Conservation (phyloP, 2,113 vertebrate genomes). For the Bos javanicus region DNA sequence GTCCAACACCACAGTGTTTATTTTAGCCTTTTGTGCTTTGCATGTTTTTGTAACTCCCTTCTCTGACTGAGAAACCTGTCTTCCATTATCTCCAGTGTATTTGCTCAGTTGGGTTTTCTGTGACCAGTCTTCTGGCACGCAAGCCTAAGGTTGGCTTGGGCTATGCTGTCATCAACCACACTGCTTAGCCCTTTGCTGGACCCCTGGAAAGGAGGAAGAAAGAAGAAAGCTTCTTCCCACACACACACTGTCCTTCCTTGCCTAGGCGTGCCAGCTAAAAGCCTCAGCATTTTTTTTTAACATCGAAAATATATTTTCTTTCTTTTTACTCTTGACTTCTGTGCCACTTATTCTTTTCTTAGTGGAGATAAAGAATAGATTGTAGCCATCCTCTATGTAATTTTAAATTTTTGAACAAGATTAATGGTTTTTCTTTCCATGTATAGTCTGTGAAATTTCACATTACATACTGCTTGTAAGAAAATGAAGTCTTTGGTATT, state of each 20-base stretch:
- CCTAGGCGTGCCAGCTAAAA: neutral
- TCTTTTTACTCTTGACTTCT: neutral
- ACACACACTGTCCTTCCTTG: neutral
- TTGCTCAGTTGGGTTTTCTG: neutral
- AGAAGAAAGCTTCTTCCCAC: neutral
- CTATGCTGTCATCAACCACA: neutral
- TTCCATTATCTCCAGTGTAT: neutral
- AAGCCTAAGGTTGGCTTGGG: neutral
- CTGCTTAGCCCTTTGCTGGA: neutral
- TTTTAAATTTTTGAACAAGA: neutral
- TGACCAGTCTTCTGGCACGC: neutral
- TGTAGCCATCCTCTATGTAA: neutral
- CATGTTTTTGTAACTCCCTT: neutral
- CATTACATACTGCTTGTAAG: neutral
- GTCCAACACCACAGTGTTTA: neutral
- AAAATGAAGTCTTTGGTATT: neutral
- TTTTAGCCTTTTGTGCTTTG: neutral
- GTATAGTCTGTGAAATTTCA: neutral
- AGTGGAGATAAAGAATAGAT: neutral
- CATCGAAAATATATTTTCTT: neutral
- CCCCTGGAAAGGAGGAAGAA: neutral
- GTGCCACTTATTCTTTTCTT: neutral
- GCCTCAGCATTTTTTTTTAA: neutral
- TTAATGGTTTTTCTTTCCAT: neutral
- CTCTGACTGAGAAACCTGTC: neutral